phyloP scores from a whole-genome alignment of 2,113 vertebrate species.

The Athene cunicularia region DNA sequence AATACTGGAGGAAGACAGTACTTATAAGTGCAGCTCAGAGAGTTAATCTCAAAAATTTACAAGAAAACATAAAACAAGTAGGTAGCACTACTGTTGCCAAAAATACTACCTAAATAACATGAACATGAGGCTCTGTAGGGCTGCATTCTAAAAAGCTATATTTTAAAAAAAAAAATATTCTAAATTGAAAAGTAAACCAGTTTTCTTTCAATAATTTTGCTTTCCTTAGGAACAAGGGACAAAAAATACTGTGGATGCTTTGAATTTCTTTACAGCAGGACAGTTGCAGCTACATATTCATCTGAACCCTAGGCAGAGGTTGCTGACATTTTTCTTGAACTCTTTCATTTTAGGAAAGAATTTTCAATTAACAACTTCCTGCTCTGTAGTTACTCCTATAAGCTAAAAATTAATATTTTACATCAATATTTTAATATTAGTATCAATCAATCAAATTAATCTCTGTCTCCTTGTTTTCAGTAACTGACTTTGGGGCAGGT shows the following conservation, averaged over 20 bases:
- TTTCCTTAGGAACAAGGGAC: not conserved
- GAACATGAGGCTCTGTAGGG: not conserved
- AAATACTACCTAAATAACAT: not conserved
- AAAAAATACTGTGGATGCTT: not conserved
- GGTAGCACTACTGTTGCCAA: not conserved
- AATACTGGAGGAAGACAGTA: not conserved
- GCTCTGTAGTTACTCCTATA: not conserved
- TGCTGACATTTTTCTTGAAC: not conserved
- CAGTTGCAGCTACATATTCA: not conserved
- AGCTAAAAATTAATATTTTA: slow-evolving; percentile 4
- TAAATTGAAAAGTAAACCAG: not conserved
- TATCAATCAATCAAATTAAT: slow-evolving; percentile 52
- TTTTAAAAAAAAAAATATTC: not conserved
- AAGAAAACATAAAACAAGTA: not conserved
- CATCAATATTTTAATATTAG: slow-evolving; percentile 23
- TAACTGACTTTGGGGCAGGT: not conserved
- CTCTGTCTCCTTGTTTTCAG: slow-evolving; percentile 34
- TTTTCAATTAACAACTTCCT: slow-evolving; percentile 17
- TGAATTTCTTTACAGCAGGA: not conserved
- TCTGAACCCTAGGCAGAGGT: not conserved
- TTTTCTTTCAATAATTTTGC: not conserved
- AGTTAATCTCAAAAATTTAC: not conserved
- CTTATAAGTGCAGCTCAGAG: not conserved
- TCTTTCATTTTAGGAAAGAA: not conserved
- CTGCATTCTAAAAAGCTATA: not conserved